Evolutionary conservation across 2,113 vertebrate genomes (phyloP).

Genomic region (Hemiscyllium ocellatum): DNA sequence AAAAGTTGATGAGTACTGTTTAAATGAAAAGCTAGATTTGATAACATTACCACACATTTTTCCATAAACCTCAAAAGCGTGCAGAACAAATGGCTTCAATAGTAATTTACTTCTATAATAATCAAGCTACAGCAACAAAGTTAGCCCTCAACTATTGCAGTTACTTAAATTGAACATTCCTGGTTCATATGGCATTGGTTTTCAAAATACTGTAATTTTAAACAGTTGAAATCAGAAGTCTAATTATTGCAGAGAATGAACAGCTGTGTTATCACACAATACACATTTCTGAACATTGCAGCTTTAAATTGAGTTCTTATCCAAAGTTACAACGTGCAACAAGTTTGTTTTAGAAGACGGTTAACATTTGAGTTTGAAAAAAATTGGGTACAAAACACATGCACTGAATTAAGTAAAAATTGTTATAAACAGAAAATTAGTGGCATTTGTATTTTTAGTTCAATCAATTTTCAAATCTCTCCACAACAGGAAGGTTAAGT

Average conservation of each 20-base stretch:
- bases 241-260: not conserved
- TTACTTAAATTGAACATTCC: not conserved
- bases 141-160: not conserved
- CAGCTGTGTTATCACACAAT: not conserved
- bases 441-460: constrained; percentile 23
- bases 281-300: not conserved
- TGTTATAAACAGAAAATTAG: constrained; percentile 13
- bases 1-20: not conserved
- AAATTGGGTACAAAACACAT: constrained; percentile 33
- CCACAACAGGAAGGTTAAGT: not conserved
- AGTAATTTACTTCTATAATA: not conserved
- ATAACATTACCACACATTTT: not conserved
- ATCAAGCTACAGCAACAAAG: not conserved
- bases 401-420: not conserved
- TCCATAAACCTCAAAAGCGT: not conserved
- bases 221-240: not conserved
- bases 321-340: not conserved
- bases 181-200: not conserved
- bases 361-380: not conserved
- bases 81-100: not conserved
- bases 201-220: not conserved
- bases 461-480: not conserved
- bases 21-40: not conserved
- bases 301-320: not conserved
- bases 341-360: not conserved